phyloP scores from a whole-genome alignment of 2,797 vertebrate genomes.

The Calcarius lapponicus region DNA sequence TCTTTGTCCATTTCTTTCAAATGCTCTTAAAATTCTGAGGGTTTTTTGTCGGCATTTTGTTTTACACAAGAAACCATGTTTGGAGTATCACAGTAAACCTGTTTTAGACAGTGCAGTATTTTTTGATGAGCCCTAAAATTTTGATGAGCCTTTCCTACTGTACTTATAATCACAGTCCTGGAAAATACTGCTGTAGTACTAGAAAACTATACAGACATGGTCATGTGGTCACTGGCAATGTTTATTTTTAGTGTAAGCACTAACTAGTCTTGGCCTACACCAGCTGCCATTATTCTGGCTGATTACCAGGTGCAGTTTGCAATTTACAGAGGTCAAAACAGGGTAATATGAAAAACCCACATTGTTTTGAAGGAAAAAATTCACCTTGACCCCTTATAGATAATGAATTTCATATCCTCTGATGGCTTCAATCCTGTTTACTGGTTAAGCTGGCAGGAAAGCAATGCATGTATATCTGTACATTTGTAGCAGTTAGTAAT shows the following conservation, averaged over 20 bases:
- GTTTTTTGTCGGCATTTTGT: accelerated
- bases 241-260: background rate
- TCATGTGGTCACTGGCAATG: background rate
- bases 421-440: background rate
- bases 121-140: background rate
- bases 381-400: background rate
- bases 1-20: accelerated
- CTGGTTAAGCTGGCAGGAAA: background rate
- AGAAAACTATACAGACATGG: background rate
- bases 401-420: background rate
- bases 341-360: background rate
- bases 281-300: background rate
- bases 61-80: background rate
- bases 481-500: background rate
- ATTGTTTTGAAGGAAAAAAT: background rate
- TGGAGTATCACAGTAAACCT: background rate
- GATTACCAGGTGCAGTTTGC: background rate
- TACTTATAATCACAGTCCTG: background rate
- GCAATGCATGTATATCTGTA: background rate
- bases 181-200: background rate
- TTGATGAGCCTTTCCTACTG: background rate
- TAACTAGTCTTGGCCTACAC: background rate
- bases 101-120: background rate
- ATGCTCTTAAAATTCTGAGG: background rate
- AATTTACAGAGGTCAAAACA: background rate